phyloP scores from a whole-genome alignment of 2,797 vertebrate genomes.

The Epinephelus malabaricus region DNA sequence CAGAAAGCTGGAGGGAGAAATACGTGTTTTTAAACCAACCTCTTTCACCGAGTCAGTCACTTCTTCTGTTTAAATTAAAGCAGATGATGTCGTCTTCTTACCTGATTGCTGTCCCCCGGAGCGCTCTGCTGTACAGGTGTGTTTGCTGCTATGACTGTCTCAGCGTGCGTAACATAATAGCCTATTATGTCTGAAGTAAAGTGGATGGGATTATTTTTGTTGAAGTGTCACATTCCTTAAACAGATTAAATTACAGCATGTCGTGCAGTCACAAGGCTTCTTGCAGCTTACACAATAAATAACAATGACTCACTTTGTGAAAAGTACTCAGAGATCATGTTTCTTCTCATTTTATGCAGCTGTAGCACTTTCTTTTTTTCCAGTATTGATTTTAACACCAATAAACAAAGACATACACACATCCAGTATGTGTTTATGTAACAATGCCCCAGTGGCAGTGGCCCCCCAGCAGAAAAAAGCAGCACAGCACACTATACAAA shows the following conservation, averaged over 20 bases:
- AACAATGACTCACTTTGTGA: neutral
- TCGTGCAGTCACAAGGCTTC: neutral
- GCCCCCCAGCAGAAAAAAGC: too few species aligned
- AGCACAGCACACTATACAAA: too few species aligned
- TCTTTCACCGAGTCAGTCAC: neutral
- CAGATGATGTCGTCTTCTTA: neutral
- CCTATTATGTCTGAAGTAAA: slow-evolving; percentile 47
- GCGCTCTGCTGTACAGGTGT: neutral
- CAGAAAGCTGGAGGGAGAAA: slow-evolving; percentile 7
- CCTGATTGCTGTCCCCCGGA: slow-evolving; percentile 5
- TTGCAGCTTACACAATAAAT: slow-evolving; percentile 1
- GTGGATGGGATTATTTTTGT: slow-evolving; percentile 33
- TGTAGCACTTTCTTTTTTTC: neutral
- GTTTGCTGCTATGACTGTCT: slow-evolving; percentile 65
- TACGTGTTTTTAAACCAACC: neutral
- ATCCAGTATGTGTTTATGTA: too few species aligned
- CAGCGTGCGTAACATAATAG: slow-evolving; percentile 60
- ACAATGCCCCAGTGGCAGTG: too few species aligned
- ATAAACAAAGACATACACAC: too few species aligned
- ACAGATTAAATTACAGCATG: slow-evolving; percentile 53
- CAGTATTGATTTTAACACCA: too few species aligned
- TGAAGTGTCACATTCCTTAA: slow-evolving; percentile 21
- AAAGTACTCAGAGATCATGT: neutral
- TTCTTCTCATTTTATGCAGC: fast-evolving
- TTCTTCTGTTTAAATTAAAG: slow-evolving; percentile 14